Evolutionary conservation across 2,888 invertebrate genomes (phyloP).

Genomic region (Andrena praecox): DNA sequence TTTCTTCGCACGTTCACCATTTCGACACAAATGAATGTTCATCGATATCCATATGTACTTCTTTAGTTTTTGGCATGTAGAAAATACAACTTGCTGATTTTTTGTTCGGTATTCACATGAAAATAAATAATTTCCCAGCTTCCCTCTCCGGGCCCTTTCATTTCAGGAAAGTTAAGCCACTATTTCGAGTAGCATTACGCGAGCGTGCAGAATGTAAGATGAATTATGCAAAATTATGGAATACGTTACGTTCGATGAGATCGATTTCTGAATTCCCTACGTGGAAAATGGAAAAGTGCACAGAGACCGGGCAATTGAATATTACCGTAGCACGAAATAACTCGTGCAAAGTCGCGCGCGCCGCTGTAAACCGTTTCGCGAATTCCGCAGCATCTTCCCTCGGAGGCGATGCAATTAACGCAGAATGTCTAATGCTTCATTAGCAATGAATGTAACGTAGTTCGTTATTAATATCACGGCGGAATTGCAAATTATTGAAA

Average conservation of each 20-base stretch:
- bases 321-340: slow-evolving; percentile 36
- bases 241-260: slow-evolving; percentile 45
- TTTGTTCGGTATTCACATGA: not conserved
- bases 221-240: slow-evolving; percentile 58
- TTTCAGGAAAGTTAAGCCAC: slow-evolving; percentile 15
- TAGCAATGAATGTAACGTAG: not conserved
- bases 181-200: slow-evolving; percentile 26
- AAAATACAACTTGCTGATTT: too few relatives aligned
- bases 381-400: slow-evolving; percentile 4
- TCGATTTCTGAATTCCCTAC: slow-evolving; percentile 40
- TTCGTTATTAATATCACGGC: slow-evolving; percentile 2
- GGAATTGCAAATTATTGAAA: not conserved
- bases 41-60: too few relatives aligned
- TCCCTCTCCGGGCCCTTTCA: too few relatives aligned
- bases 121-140: not conserved
- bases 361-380: slow-evolving; percentile 13
- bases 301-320: slow-evolving; percentile 26
- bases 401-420: slow-evolving; percentile 3
- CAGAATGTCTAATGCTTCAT: slow-evolving; percentile 6
- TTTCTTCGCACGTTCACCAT: too few relatives aligned
- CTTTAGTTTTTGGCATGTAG: too few relatives aligned
- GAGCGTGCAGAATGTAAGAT: slow-evolving; percentile 8
- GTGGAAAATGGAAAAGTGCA: slow-evolving; percentile 18
- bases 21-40: too few relatives aligned
- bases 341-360: not conserved